Conservation (phyloP, 2,888 invertebrate species). For the Adineta ricciae region DNA sequence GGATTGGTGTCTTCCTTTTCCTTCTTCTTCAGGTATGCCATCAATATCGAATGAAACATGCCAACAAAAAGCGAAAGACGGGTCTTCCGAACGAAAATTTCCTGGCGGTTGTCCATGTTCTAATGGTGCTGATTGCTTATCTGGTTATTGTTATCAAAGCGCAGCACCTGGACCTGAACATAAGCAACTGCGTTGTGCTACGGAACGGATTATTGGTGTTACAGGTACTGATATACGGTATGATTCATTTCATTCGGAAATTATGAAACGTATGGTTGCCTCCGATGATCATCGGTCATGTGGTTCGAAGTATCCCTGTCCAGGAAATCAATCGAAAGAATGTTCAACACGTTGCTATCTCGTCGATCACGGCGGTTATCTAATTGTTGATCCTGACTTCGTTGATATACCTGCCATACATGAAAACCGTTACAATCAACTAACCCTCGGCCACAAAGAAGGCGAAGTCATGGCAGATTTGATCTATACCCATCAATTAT, state of each 20-base stretch:
- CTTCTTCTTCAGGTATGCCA: slow-evolving; percentile 4
- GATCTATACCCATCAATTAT: slow-evolving; percentile 48
- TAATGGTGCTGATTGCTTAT: slow-evolving; percentile 37
- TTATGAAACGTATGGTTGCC: slow-evolving; percentile 49
- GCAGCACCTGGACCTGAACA: slow-evolving; percentile 41
- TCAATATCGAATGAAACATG: slow-evolving; percentile 38
- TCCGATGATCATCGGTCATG: slow-evolving; percentile 45
- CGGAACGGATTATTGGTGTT: slow-evolving; percentile 50
- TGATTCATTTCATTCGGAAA: slow-evolving; percentile 49
- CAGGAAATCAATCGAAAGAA: slow-evolving; percentile 40
- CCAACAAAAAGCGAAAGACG: slow-evolving; percentile 21
- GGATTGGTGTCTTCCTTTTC: too few relatives aligned
- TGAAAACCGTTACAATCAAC: slow-evolving; percentile 46
- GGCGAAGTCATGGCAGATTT: slow-evolving; percentile 52
- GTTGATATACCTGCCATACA: slow-evolving; percentile 46
- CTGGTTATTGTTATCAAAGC: slow-evolving; percentile 47
- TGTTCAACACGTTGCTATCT: slow-evolving; percentile 50
- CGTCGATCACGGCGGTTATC: slow-evolving; percentile 48
- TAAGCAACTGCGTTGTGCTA: slow-evolving; percentile 46
- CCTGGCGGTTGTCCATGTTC: slow-evolving; percentile 49
- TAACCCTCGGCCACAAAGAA: slow-evolving; percentile 50
- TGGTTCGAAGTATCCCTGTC: slow-evolving; percentile 45
- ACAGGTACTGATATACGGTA: slow-evolving; percentile 50
- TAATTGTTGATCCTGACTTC: slow-evolving; percentile 50
- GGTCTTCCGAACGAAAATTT: slow-evolving; percentile 18